Evolutionary conservation across 37 sponge, comb jelly and placozoan species (phyloP).

Genomic region (Halichondria panicea): DNA sequence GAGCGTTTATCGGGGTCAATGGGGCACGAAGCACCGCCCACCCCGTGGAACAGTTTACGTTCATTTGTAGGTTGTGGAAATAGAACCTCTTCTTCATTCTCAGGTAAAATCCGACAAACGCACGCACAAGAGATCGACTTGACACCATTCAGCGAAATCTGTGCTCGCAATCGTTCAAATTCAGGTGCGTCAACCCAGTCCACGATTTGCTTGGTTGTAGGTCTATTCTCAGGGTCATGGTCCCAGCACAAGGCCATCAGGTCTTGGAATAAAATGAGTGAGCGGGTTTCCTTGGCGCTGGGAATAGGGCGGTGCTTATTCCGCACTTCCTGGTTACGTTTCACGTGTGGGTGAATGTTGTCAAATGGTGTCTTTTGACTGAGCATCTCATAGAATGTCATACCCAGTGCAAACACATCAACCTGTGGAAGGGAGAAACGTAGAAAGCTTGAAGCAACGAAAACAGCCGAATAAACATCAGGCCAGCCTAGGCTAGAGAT

Average conservation of each 20-base stretch:
- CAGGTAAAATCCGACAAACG: constrained; percentile 55
- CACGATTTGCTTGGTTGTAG: constrained; percentile 47
- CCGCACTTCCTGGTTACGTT: constrained; percentile 44
- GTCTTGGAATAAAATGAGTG: constrained; percentile 61
- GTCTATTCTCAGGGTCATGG: constrained; percentile 58
- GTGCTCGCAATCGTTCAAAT: constrained; percentile 58
- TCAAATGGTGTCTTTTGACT: constrained; percentile 63
- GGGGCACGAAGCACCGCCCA: too few relatives aligned
- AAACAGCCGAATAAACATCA: too few relatives aligned
- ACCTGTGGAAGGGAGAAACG: constrained; percentile 41
- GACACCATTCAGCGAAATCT: constrained; percentile 39
- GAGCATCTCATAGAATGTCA: constrained; percentile 81
- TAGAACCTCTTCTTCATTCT: constrained; percentile 19
- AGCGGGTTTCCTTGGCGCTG: constrained; percentile 52
- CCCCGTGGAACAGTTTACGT: too few relatives aligned
- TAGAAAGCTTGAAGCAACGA: too few relatives aligned
- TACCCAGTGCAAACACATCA: constrained; percentile 92
- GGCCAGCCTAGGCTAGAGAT: too few relatives aligned
- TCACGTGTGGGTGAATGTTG: constrained; percentile 21
- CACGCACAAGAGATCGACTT: constrained; percentile 67
- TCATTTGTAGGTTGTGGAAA: too few relatives aligned
- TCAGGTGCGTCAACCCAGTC: constrained; percentile 42
- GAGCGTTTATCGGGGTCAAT: too few relatives aligned
- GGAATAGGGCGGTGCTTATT: constrained; percentile 40
- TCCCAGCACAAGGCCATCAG: constrained; percentile 82